Evolutionary conservation across 2,888 invertebrate genomes (phyloP).

Genomic region (Gastrophysa polygoni): DNA sequence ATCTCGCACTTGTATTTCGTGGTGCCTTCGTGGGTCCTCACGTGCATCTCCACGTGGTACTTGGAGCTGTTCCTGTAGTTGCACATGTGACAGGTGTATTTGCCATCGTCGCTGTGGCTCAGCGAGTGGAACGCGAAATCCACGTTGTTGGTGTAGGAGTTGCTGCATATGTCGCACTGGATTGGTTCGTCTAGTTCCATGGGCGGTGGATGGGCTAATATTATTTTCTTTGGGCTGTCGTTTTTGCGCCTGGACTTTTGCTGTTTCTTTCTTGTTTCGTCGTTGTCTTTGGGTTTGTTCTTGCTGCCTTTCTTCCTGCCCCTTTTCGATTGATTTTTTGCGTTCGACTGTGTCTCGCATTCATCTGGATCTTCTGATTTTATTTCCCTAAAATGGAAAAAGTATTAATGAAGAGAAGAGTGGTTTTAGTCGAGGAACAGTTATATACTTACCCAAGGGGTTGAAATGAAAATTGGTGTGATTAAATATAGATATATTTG

Average conservation of each 20-base stretch:
- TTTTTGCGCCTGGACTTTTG: slow-evolving; percentile 28
- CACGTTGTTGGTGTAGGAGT: slow-evolving; percentile 58
- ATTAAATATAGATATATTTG: slow-evolving; percentile 10
- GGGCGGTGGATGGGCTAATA: slow-evolving; percentile 36
- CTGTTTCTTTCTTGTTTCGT: slow-evolving; percentile 1
- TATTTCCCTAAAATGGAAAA: slow-evolving; percentile 19
- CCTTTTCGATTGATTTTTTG: slow-evolving; percentile 15
- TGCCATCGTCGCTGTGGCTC: slow-evolving; percentile 47
- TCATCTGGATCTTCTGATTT: slow-evolving; percentile 9
- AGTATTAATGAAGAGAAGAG: slow-evolving; percentile 10
- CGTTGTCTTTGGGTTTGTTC: slow-evolving; percentile 21
- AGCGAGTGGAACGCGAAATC: slow-evolving; percentile 51
- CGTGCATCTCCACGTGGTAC: slow-evolving; percentile 49
- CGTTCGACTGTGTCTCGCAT: slow-evolving; percentile 1
- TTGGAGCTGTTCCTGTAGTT: slow-evolving; percentile 43
- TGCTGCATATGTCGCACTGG: slow-evolving; percentile 62
- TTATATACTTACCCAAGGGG: slow-evolving; percentile 2
- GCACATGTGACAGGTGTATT: slow-evolving; percentile 51
- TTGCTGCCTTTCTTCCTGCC: slow-evolving; percentile 23
- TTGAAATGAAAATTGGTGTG: neutral
- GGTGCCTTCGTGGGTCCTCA: slow-evolving; percentile 43
- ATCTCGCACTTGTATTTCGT: slow-evolving; percentile 44
- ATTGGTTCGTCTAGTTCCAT: slow-evolving; percentile 53
- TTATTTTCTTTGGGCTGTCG: slow-evolving; percentile 30
- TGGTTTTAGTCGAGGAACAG: neutral